Base-by-base conservation (phyloP, 2,888 invertebrate species). In the Tetragonula carbonaria region DNA sequence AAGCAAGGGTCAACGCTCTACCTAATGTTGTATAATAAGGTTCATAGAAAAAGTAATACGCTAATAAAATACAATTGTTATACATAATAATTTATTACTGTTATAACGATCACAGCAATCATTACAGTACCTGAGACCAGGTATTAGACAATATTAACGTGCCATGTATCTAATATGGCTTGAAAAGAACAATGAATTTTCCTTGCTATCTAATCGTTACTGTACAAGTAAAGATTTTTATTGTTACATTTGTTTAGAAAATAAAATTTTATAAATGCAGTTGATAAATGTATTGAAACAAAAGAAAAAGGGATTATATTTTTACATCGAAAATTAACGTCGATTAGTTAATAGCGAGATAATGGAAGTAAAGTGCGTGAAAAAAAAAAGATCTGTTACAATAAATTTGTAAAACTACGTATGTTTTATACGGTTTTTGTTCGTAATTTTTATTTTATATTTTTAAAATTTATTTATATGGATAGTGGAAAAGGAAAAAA, bases 141-240 rank as follows among this genome's bases (percentile, higher is more conserved):
- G 77, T 85, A 77, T 74, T 57, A 63, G 74, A 86, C 80, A 80
- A 85, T 85, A 80, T 77, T 62, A 8, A 78, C n/a, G 59, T 77
- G 73, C 68, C 74, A 74, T 71, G 23, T 45, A 74, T 33, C 73
- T 62, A 67, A 66, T 59, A 70, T 72, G 14, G 63, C 51, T 73
- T 85, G 23, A 65, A 65, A 74, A 80, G 23, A 67, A n/a, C 28
- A n/a, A 50, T 80, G 62, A 85, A 45, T 68, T 84, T 66, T 55
- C 28, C 23, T 45, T 33, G 2, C 16, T 62, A 62, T 62, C 13
- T 71, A 74, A 67, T 18, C 70, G 72, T 73, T 79, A 68, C 53
- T 73, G 68, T 65, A 85, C 63, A 74, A 28, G 11, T 21, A 66
- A 70, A 33, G 45, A 33, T 63, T 75, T 59, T 55, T 80, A 66